Conservation (phyloP, 1,140 invertebrate genomes). For the Ips nitidus region DNA sequence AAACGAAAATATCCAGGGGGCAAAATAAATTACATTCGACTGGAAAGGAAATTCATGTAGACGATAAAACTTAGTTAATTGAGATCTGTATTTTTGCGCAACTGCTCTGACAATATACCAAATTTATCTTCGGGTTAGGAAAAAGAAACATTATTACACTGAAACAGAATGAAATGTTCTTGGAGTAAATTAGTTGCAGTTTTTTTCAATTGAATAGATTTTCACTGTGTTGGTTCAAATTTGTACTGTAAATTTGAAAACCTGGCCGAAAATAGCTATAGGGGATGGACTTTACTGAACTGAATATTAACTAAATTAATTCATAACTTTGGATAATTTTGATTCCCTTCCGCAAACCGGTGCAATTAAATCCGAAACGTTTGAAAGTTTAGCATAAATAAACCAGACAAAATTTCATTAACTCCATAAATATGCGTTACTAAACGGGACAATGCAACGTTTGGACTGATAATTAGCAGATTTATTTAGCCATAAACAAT, state of each 20-base stretch:
- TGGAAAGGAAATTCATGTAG: conserved; percentile 29
- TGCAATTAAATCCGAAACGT: background rate
- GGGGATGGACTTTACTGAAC: too few species aligned
- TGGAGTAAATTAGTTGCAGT: background rate
- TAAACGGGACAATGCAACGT: conserved; percentile 5
- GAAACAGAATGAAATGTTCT: background rate
- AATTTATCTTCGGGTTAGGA: conserved; percentile 8
- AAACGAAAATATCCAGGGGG: conserved; percentile 32
- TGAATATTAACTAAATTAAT: too few species aligned
- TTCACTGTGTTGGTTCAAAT: too few species aligned
- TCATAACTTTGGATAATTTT: too few species aligned
- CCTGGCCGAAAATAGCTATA: too few species aligned
- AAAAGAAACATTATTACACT: background rate
- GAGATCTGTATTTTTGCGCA: conserved; percentile 11
- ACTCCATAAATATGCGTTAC: background rate
- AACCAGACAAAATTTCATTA: conserved; percentile 1
- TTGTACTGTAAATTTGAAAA: too few species aligned
- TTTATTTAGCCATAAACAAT: conserved; percentile 23
- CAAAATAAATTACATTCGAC: conserved; percentile 24
- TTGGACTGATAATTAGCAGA: conserved; percentile 5
- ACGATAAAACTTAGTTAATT: conserved; percentile 28
- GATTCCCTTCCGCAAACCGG: too few species aligned
- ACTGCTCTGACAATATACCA: background rate
- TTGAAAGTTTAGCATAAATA: background rate
- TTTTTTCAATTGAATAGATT: too few species aligned